Evolutionary conservation across 2,888 invertebrate species (phyloP), one percentile per base, ranked within the genome.

Genomic region (Masnerella sp.): DNA sequence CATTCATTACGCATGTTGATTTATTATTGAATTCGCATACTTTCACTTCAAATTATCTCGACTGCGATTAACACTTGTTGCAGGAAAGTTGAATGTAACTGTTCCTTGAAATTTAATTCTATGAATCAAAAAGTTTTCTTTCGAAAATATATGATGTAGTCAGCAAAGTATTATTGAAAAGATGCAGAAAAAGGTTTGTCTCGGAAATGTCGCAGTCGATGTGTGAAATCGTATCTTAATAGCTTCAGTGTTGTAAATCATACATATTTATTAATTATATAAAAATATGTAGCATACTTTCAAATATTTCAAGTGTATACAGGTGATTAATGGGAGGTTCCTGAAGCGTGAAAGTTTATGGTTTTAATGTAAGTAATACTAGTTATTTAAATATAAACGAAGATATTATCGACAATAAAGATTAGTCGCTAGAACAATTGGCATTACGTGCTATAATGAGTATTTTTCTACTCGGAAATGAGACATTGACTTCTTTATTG

Each of bases 11-110:
- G 25, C 42, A 28, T 12, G 15, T n/a, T 9, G 5, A 20, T 20
- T 30, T 30, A 49, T 40, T 11, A 40, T 49, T 15, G 12, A 47
- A 18, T 25, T 12, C 38, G 49, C 38, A 28, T 28, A 28, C 36
- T 36, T 36, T 59, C 36, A 12, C 45, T 36, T 20, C 14, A 22
- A 34, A 36, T 30, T 58, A 47, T 59, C 20, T 45, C 22, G 22
- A 22, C 22, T 15, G 58, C 15, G 25, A 58, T 58, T 43, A 45
- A 25, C 45, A 45, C 43, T 56, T 56, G 56, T 56, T 56, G 30
- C 58, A 7, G 17, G 2, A 12, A 43, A 30, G 30, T 56, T 56
- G 14, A 14, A n/a, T 54, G 8, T 28, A 20, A 18, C 9, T 20
- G 8, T 14, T 42, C 7, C 56, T 43, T 30, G 30, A 43, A 56